Evolutionary conservation across 2,888 invertebrate species (phyloP).

Genomic region (Chymomyza procnemis): DNA sequence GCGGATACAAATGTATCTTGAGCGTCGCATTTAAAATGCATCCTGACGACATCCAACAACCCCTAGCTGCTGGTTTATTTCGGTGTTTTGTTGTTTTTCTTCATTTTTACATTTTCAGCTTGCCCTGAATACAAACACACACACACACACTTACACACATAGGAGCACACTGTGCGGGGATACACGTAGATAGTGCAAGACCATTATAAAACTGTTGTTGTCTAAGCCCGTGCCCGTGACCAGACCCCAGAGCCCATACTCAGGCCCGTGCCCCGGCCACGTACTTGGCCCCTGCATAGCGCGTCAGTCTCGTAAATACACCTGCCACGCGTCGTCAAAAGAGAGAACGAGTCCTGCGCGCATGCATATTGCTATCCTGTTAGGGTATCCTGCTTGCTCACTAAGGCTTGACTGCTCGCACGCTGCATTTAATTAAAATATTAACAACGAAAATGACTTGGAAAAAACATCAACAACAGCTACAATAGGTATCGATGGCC

Average conservation of each 20-base stretch:
- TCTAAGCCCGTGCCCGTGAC: constrained; percentile 60
- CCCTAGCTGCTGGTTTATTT: constrained; percentile 51
- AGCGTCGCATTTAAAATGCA: constrained; percentile 18
- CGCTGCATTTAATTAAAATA: constrained; percentile 75
- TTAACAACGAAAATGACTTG: constrained; percentile 66
- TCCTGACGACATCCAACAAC: constrained; percentile 36
- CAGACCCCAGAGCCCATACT: constrained; percentile 3
- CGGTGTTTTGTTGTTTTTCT: constrained; percentile 29
- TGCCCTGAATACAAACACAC: constrained; percentile 3
- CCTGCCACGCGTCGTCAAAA: constrained; percentile 75
- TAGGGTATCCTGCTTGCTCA: neutral
- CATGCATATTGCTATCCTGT: constrained; percentile 10
- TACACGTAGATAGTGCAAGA: neutral
- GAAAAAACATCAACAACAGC: constrained; percentile 23
- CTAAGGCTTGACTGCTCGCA: constrained; percentile 23
- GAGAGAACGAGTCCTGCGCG: constrained; percentile 15
- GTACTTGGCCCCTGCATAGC: constrained; percentile 4
- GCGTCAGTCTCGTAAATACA: constrained; percentile 71
- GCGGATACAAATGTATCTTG: constrained; percentile 29
- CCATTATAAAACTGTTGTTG: constrained; percentile 17
- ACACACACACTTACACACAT: too few relatives aligned
- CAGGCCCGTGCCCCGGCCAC: neutral
- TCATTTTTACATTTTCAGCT: constrained; percentile 56
- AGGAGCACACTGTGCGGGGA: too few relatives aligned
- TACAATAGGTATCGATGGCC: neutral